Evolutionary conservation across 2,797 vertebrate genomes (phyloP).

Genomic region (Chrysolophus pictus): DNA sequence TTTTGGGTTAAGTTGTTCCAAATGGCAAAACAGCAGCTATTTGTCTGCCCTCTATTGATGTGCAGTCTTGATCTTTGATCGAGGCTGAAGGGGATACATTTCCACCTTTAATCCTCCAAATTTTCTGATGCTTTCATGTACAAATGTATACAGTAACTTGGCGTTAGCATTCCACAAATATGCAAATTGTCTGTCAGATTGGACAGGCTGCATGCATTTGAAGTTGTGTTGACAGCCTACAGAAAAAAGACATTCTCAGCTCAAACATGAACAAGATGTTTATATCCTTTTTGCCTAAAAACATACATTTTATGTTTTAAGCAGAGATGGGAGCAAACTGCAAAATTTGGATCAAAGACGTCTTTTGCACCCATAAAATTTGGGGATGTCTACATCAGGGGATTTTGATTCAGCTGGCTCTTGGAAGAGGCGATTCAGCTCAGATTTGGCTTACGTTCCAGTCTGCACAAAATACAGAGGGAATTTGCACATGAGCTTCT

Average conservation of each 20-base stretch:
- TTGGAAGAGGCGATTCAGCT: constrained; percentile 62
- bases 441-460: constrained; percentile 66
- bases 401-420: constrained; percentile 70
- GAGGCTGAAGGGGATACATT: constrained; percentile 66
- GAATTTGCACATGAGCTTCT: constrained; percentile 72
- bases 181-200: constrained; percentile 82
- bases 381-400: constrained; percentile 68
- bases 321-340: constrained; percentile 70
- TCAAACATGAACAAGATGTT: constrained; percentile 77
- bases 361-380: constrained; percentile 73
- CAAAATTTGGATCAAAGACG: constrained; percentile 68
- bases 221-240: constrained; percentile 78
- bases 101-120: constrained; percentile 74
- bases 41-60: constrained; percentile 65
- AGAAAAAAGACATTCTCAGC: constrained; percentile 76
- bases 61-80: constrained; percentile 69
- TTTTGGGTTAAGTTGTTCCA: constrained; percentile 54
- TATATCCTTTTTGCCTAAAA: constrained; percentile 75
- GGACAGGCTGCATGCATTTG: constrained; percentile 76
- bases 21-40: constrained; percentile 48
- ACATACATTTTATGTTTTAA: constrained; percentile 77
- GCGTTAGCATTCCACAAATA: constrained; percentile 82
- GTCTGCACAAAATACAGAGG: constrained; percentile 59
- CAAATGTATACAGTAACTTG: constrained; percentile 77
- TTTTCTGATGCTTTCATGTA: constrained; percentile 76